Base-by-base conservation (phyloP, 1,140 invertebrate species). In the Listronotus bonariensis region DNA sequence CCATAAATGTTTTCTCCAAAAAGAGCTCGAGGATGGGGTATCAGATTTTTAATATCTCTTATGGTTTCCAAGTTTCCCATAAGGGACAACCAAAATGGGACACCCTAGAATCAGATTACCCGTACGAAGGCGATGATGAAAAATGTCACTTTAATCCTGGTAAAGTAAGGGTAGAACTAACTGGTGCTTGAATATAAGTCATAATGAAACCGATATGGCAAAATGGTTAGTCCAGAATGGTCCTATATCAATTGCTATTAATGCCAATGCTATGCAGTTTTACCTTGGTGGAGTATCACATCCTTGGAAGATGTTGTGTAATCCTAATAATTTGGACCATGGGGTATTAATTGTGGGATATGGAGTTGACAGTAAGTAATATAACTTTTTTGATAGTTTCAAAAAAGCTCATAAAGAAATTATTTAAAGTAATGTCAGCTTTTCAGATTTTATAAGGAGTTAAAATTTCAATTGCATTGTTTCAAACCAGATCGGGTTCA, bases 261-360 rank as follows among this genome's bases (percentile, higher is more conserved):
- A 99, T 80, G 97, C 97, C 0, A 96, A 97, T 82, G 94, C 93
- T 1, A 97, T 99, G 92, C 94, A 97, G 84, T 98, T 99, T 80
- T 99, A 99, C 78, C 84, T 95, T 68, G 95, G 96, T 31, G 97
- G 97, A n/a, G 88, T 99, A 9, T 96, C 95, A 0, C 96, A 99
- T 85, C 97, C 97, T 0, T 92, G 87, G 82, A 92, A 90, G 72
- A 87, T 94, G 68, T 81, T 99, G 10, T 98, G 96, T 77, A 87
- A 82, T 75, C 90, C 91, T 0, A 82, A 84, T 0, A 86, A 87
- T 78, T 78, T 96, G 14, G 92, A 97, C 80, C 94, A 96, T 77
- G 94, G 96, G 8, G 95, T 98, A 31, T 80, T 98, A 0, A 93
- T 98, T 76, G 95, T 97, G 18, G 96, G 95, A 61, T 97, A 88